Base-by-base conservation (phyloP, 2,797 vertebrate species). In the Pangasius macronema region DNA sequence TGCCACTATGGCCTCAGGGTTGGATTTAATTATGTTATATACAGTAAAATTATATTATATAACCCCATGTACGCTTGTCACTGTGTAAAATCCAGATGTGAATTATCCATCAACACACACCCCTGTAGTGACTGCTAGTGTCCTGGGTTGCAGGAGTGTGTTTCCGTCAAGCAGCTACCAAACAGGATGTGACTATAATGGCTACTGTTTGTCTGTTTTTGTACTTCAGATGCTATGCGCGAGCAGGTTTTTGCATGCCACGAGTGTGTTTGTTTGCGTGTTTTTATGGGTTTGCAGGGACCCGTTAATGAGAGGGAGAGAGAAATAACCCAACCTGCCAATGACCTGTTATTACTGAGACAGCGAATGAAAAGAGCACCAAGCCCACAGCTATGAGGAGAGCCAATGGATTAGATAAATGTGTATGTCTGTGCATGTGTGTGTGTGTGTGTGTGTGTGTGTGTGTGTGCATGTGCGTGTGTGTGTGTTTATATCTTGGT, bases 231-330 rank as follows among this genome's bases (percentile, higher is more conserved):
- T 73, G 65, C 51, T 82, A 63, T 0, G 5, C 0, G 13, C 9
- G 79, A 63, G 67, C 80, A 70, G 27, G 65, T 75, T 39, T 82
- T 55, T 51, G 53, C 55, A 55, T 86, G 79, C 27, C 81, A 51
- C 13, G 16, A 57, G 55, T 76, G 63, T 85, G 77, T 82, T 55
- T 82, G 87, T 88, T 82, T 63, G 79, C 20, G 76, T 22, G 49
- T 33, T 55, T 77, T 77, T 77, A 77, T 3, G 18, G 75, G 75
- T 77, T 42, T 80, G 82, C 42, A 24, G 49, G 67, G 39, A 76
- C 11, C 80, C 3, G 8, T 83, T 83, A 87, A 87, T 87, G 81
- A 87, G 39, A 87, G 80, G 68, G 80, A 53, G 79, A 73, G 84
- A 79, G 67, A 84, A 85, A 87, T 82, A 53, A 87, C 63, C 63